Percentiles rank a stretch among this genome's conserved stretches.
These are phyloP conservation scores for Phenacoccus solenopsis DNA, from an alignment of 1,140 invertebrate species.

Conservation along the genomic window DNA sequence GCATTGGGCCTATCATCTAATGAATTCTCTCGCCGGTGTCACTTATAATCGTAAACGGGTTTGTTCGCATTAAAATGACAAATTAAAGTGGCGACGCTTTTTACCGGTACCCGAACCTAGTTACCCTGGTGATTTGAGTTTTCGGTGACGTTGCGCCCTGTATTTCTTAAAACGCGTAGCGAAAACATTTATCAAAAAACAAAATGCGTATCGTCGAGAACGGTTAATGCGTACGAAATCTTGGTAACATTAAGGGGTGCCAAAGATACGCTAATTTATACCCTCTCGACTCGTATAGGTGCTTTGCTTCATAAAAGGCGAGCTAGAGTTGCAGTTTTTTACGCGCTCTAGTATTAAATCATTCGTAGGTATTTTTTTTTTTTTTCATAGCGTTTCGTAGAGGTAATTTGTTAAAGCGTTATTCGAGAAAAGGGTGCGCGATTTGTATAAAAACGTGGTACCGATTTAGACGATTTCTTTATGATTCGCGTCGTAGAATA, in stretches of 20 bases:
- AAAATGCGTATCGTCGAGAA: not conserved
- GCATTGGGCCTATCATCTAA: not conserved
- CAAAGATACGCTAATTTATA: not conserved
- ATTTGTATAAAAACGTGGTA: too few relatives aligned
- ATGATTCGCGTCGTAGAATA: not conserved
- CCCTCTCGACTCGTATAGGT: too few relatives aligned
- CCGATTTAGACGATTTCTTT: too few relatives aligned
- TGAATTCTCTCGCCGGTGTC: not conserved
- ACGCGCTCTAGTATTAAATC: too few relatives aligned
- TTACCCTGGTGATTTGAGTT: too few relatives aligned
- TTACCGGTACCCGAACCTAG: not conserved
- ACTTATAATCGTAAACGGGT: not conserved
- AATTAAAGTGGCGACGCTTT: not conserved
- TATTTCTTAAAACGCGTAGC: not conserved
- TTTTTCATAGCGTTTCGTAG: too few relatives aligned
- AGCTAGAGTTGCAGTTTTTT: too few relatives aligned
- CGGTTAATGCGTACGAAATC: not conserved
- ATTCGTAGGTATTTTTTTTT: too few relatives aligned
- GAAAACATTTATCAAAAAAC: conserved; percentile 3
- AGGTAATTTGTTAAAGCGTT: too few relatives aligned
- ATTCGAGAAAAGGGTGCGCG: too few relatives aligned
- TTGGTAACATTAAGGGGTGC: not conserved
- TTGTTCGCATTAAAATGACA: not conserved
- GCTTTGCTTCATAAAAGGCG: too few relatives aligned
- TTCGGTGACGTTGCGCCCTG: too few relatives aligned